Percentiles rank a stretch among this genome's conserved stretches.
These are phyloP conservation scores for Nemoura dubitans DNA, from an alignment of 2,888 invertebrate species.

Conservation along the genomic window DNA sequence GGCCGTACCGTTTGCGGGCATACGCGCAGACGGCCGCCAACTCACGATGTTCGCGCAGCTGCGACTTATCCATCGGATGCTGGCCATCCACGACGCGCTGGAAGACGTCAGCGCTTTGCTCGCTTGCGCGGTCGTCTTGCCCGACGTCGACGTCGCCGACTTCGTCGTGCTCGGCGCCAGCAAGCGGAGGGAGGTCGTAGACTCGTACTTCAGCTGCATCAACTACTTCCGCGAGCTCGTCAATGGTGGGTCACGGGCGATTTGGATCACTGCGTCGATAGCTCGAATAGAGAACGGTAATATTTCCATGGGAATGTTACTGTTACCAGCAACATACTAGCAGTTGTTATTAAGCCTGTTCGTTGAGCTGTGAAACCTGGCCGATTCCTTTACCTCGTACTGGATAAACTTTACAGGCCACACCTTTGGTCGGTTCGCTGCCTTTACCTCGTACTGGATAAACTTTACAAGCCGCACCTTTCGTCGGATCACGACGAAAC, in stretches of 20 bases:
- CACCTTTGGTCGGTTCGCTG: no score
- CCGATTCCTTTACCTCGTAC: no score
- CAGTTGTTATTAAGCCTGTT: no score
- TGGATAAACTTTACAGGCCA: no score
- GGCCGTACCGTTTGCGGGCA: neutral
- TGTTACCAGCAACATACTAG: no score
- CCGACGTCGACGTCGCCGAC: conserved; percentile 64
- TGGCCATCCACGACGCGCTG: neutral
- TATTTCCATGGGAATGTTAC: no score
- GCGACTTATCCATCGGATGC: conserved; percentile 4
- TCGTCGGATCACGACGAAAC: no score
- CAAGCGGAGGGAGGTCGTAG: conserved; percentile 64
- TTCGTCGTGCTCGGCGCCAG: conserved; percentile 58
- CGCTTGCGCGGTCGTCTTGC: conserved; percentile 60
- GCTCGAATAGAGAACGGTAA: no score
- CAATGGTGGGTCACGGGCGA: conserved; percentile 60
- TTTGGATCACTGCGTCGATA: no score
- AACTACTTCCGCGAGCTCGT: conserved; percentile 85
- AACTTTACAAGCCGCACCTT: no score
- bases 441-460: no score
- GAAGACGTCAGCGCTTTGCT: conserved; percentile 8
- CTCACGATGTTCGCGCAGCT: conserved; percentile 23
- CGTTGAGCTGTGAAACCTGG: no score
- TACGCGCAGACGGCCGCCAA: neutral
- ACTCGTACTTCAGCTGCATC: conserved; percentile 76